Base-by-base conservation (phyloP, 2,797 vertebrate species). In the Pangasius mekongensis region DNA sequence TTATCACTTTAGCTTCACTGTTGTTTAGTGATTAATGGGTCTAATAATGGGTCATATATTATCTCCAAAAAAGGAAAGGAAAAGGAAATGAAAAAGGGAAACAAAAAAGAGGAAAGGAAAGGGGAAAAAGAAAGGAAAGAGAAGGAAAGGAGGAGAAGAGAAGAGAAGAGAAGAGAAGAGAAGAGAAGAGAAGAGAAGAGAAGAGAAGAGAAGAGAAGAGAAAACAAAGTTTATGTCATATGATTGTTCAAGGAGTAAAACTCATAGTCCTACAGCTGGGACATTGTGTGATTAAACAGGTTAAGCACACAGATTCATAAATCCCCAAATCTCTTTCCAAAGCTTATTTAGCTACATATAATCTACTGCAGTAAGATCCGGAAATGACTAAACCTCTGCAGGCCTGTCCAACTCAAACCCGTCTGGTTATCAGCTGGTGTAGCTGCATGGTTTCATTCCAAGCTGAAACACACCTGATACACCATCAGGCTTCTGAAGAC, bases 401-500 rank as follows among this genome's bases (percentile, higher is more conserved):
- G 60, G 22, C 20, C 80, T 84, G 62, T 33, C 62, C 62, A 49
- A 67, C 27, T 18, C 39, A 67, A 67, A 5, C 62, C 82, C 8
- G 43, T 52, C 43, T 84, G 83, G n/a, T 54, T 36, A 52, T 83
- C 58, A 64, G 81, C 78, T 82, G 78, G 5, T 82, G 56, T 22
- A 60, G 24, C 58, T 20, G 39, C 39, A 66, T 47, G 39, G 64
- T 33, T 69, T 84, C n/a, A 69, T 69, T 49, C n/a, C 43, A 67
- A 36, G 64, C 64, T 33, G 62, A 52, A 69, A 69, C 62, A 52
- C 64, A 84, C 64, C 83, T 84, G 83, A 69, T 84, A 36, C 78
- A 80, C 62, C 39, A 43, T 54, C 60, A 77, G 84, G 95, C 91
- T 88, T 87, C 69, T 64, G 13, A 64, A 66, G 39, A 18, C 81